These are phyloP conservation scores for Agrotis puta DNA, from an alignment of 2,888 invertebrate genomes.

Conservation along the genomic window DNA sequence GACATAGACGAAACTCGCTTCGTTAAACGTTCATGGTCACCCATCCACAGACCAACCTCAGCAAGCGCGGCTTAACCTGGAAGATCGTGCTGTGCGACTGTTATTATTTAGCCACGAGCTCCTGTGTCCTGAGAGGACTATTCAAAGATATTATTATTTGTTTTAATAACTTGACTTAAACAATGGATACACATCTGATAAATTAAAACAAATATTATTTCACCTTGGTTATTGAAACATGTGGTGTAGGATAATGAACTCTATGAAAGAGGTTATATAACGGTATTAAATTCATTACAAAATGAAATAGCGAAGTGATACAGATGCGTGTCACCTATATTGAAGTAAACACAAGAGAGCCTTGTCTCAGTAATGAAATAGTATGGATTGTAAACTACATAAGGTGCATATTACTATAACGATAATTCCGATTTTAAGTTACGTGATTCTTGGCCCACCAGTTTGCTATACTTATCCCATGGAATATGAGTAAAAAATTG, in stretches of 20 bases:
- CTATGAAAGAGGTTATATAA: slow-evolving; percentile 4
- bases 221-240: slow-evolving; percentile 18
- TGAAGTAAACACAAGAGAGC: neutral
- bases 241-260: slow-evolving; percentile 35
- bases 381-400: neutral
- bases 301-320: neutral
- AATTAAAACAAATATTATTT: slow-evolving; percentile 42
- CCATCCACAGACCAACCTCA: no score
- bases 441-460: no score
- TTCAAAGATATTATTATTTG: slow-evolving; percentile 1
- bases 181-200: slow-evolving; percentile 30
- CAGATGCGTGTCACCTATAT: neutral
- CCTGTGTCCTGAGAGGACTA: no score
- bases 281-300: neutral
- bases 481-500: no score
- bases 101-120: no score
- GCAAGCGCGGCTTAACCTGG: no score
- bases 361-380: neutral
- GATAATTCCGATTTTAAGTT: no score
- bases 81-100: no score
- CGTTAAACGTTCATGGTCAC: no score
- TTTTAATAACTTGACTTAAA: slow-evolving; percentile 9
- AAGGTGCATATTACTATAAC: neutral
- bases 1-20: no score
- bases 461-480: no score